Evolutionary conservation across 1,140 invertebrate genomes (phyloP).

Genomic region (Platyura marginata): DNA sequence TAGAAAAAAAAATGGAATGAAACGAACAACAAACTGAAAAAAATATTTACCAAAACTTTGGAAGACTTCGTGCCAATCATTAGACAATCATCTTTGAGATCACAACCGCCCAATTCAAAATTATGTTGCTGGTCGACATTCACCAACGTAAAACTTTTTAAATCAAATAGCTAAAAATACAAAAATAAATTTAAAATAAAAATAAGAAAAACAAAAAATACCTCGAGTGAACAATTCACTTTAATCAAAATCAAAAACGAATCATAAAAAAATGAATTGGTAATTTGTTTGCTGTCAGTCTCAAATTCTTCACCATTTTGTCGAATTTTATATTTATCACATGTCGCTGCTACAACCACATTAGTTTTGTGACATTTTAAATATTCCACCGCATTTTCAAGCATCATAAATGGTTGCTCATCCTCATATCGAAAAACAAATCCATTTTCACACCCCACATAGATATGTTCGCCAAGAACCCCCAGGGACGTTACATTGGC

Average conservation of each 20-base stretch:
- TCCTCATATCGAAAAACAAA: conserved; percentile 6
- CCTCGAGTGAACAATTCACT: background rate
- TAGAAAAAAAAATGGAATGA: background rate
- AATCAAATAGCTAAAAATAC: too few species aligned
- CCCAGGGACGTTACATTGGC: too few species aligned
- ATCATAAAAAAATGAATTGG: background rate
- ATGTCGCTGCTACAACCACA: background rate
- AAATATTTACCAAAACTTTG: background rate
- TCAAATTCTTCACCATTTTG: background rate
- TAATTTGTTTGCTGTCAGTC: background rate
- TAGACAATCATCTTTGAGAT: background rate
- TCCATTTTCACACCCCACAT: conserved; percentile 11
- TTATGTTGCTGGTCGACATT: too few species aligned
- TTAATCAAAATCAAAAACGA: background rate
- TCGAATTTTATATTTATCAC: background rate
- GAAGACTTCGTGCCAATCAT: background rate
- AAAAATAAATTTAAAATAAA: too few species aligned
- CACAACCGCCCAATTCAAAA: background rate
- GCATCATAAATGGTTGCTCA: background rate
- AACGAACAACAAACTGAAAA: too few species aligned
- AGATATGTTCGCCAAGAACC: too few species aligned
- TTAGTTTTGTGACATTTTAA: background rate
- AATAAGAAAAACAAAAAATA: too few species aligned
- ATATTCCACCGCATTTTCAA: background rate
- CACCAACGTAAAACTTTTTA: too few species aligned